Base-by-base conservation (phyloP, 2,888 invertebrate genomes). In the Chloroclysta siterata region DNA sequence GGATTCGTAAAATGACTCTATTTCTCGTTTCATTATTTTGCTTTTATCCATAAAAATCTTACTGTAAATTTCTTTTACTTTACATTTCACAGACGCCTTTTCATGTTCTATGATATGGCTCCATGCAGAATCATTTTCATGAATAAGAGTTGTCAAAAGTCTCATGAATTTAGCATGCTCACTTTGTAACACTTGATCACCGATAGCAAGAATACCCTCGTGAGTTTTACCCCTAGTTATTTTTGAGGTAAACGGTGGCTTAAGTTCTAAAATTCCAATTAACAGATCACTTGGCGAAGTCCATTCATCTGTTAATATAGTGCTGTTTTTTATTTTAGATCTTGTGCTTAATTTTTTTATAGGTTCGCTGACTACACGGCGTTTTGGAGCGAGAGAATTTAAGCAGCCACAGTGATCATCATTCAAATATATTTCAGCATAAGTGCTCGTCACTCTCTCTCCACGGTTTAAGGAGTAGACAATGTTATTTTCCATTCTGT, bases 191-290 rank as follows among this genome's bases (percentile, higher is more conserved):
- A 90, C 73, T 54, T 70, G 71, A 71, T 89, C 78, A 0, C 91
- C 93, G 57, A 92, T 92, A 13, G 72, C 71, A 48, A 91, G 76
- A 65, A 93, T 89, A 44, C 93, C 92, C 78, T 87, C 78, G 67
- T 93, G 92, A 41, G 92, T 84, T 68, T 75, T 83, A 2, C 88
- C 90, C 77, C 90, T 83, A 14, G 84, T 86, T 60, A 90, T 87
- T 82, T 89, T 92, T 0, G 92, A 90, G 14, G 93, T 93, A 68
- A 92, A 90, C 0, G 93, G 93, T 42, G 91, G 89, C 33, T 78
- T 77, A 8, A 93, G 73, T 53, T 89, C 82, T 66, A 92, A 53
- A 69, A 79, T 80, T 15, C 83, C 89, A 66, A 90, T 85, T 44
- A 93, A 71, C 60, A 83, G 73, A 71, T 93, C 93, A 73, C 93